phyloP scores from a whole-genome alignment of 2,888 invertebrate species.

The Pecten maximus region DNA sequence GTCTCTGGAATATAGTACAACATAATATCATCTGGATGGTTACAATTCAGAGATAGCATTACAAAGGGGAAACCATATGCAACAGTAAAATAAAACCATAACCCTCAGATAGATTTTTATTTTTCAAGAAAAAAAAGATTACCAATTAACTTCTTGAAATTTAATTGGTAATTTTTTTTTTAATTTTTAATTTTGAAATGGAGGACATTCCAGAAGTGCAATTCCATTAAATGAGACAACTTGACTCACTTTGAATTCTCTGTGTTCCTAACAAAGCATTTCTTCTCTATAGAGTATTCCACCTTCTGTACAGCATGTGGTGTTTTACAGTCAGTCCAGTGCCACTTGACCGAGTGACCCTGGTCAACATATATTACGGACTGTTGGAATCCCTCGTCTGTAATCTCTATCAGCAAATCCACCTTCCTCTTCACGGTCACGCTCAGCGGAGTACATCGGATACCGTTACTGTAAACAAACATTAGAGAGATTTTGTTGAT shows the following conservation, averaged over 20 bases:
- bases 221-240: background rate
- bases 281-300: constrained; percentile 68
- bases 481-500: background rate
- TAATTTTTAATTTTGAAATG: too few species aligned
- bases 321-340: constrained; percentile 77
- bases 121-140: too few species aligned
- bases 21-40: too few species aligned
- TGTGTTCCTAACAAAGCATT: constrained; percentile 66
- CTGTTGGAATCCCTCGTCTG: constrained; percentile 81
- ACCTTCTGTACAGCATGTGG: constrained; percentile 78
- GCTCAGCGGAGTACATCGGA: constrained; percentile 78
- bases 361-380: constrained; percentile 80
- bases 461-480: constrained; percentile 72
- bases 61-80: too few species aligned
- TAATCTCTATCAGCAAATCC: constrained; percentile 75
- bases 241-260: constrained; percentile 40
- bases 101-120: too few species aligned
- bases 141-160: too few species aligned
- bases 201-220: background rate
- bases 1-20: too few species aligned
- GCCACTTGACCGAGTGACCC: constrained; percentile 80
- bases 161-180: too few species aligned
- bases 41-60: too few species aligned
- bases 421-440: constrained; percentile 77
- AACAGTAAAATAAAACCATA: too few species aligned